Conservation (phyloP, 2,888 invertebrate species). For the Dusona sp. region DNA sequence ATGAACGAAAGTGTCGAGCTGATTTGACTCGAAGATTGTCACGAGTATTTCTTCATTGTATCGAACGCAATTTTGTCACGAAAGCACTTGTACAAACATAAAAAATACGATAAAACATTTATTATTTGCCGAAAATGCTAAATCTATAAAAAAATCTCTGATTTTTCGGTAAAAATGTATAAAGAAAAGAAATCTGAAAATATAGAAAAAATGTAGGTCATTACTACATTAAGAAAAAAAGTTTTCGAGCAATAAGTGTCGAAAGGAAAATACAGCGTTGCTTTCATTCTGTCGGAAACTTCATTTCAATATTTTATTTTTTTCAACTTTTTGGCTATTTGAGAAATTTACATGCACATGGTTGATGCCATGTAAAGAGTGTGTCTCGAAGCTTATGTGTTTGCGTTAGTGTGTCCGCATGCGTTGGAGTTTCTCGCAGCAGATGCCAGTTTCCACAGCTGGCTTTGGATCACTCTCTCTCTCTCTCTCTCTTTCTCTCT, state of each 20-base stretch:
- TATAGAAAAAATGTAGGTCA: too few relatives aligned
- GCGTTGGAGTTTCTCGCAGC: slow-evolving; percentile 40
- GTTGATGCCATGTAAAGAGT: not conserved
- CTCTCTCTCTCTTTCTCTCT: slow-evolving; percentile 21
- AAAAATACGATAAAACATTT: not conserved
- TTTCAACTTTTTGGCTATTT: not conserved
- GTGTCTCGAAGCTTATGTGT: not conserved
- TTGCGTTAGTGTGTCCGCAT: not conserved
- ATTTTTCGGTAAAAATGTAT: not conserved
- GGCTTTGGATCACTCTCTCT: slow-evolving; percentile 26
- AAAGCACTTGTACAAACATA: not conserved
- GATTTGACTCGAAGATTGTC: too few relatives aligned
- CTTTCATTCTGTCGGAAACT: not conserved
- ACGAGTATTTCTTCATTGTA: too few relatives aligned
- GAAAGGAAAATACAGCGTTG: not conserved
- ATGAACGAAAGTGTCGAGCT: too few relatives aligned
- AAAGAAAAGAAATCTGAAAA: not conserved
- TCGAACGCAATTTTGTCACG: not conserved
- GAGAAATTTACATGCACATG: not conserved
- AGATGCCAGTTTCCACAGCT: slow-evolving; percentile 67
- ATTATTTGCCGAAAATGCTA: too few relatives aligned
- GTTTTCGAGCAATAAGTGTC: not conserved
- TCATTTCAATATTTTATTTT: not conserved
- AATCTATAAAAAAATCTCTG: not conserved
- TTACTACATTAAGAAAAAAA: not conserved